Conservation (phyloP, 2,797 vertebrate species). For the Hirundo rustica region DNA sequence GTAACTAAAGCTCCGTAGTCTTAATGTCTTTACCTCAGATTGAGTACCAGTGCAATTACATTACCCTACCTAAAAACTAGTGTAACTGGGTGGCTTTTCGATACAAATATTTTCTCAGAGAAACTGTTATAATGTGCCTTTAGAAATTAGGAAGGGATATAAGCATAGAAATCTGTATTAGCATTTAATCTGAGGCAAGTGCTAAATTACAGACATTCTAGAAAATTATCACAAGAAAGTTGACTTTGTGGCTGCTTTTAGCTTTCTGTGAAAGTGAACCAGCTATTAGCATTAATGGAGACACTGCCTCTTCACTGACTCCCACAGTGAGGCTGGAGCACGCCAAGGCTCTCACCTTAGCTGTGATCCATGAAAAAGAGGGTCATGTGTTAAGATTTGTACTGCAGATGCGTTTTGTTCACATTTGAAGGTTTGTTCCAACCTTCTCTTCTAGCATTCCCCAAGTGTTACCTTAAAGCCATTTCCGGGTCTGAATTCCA, state of each 20-base stretch:
- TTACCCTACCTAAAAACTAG: background rate
- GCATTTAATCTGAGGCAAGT: background rate
- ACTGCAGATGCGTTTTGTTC: background rate
- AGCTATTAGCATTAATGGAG: background rate
- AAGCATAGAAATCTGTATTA: background rate
- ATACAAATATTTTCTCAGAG: background rate
- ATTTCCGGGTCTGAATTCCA: background rate
- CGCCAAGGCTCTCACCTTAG: rapidly evolving
- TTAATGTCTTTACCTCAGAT: background rate
- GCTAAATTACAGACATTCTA: background rate
- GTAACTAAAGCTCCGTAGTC: background rate
- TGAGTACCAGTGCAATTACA: background rate
- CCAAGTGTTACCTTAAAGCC: background rate
- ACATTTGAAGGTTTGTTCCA: background rate
- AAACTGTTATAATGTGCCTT: background rate
- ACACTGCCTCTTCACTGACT: background rate
- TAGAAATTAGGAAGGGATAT: background rate
- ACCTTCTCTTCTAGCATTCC: background rate
- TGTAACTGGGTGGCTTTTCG: background rate
- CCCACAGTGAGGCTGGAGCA: background rate
- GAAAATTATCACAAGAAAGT: background rate
- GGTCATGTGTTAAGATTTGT: background rate
- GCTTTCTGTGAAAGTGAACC: background rate
- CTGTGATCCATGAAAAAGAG: background rate
- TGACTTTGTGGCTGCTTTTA: background rate